Base-by-base conservation (phyloP, 35 echinoderm and acorn worm species). In the Ophiothrix spiculata region DNA sequence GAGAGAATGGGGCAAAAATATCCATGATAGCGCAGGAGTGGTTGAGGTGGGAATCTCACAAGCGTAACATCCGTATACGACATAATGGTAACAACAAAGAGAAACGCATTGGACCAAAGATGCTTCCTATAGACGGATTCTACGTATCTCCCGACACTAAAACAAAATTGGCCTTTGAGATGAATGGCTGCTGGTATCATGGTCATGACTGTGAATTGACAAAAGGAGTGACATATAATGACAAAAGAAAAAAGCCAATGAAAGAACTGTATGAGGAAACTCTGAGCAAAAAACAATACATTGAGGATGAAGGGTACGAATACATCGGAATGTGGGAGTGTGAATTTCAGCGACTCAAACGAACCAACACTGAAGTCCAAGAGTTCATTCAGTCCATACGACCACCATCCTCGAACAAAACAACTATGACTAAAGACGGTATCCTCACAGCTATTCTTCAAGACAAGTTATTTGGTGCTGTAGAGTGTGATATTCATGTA, bases 1-100 rank as follows among this genome's bases (percentile, higher is more conserved):
- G 45, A 14, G 8, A 74, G 0, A 33, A 1, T 1, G 74, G 31
- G 6, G 45, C n/a, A n/a, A n/a, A n/a, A n/a, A n/a, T n/a, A n/a
- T n/a, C n/a, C n/a, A n/a, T n/a, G n/a, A 36, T 31, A 36, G 76
- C 42, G 31, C 31, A 34, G 37, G 83, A 85, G 39, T 85, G 83
- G 83, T 32, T 85, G 25, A 39, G 38, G 19, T 85, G 56, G 40
- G 37, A 39, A n/a, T 28, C 40, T 37, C 39, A 0, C 56, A 85
- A 73, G 37, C 12, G 23, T 14, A 17, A 28, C 3, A 39, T 76
- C 0, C 1, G 17, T n/a, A 85, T 85, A 28, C 83, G 63, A 74
- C 83, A 76, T 29, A 32, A 28, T 1, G 56, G 56, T 28, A 85
- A 85, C n/a, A n/a, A n/a, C n/a, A n/a, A n/a, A n/a, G n/a, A n/a